Evolutionary conservation across 2,797 vertebrate genomes (phyloP).

Genomic region (Pyrocephalus nanus): DNA sequence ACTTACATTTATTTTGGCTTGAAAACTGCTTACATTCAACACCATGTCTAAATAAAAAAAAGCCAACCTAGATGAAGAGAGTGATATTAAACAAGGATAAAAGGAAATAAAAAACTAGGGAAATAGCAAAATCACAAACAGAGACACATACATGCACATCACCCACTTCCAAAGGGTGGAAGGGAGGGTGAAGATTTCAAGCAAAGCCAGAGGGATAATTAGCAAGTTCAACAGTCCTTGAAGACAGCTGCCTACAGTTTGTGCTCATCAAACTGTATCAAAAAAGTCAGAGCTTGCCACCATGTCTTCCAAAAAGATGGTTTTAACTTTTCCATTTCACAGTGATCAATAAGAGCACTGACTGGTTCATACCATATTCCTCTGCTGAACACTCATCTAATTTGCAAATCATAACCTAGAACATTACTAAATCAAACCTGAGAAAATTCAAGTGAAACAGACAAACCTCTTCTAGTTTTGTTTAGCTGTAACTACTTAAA

Average conservation of each 20-base stretch:
- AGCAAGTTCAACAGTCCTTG: not conserved
- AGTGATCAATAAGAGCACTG: not conserved
- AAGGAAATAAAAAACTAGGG: not conserved
- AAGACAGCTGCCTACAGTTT: not conserved
- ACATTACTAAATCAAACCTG: not conserved
- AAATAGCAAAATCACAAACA: not conserved
- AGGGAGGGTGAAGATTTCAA: not conserved
- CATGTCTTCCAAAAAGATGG: not conserved
- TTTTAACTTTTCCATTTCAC: not conserved
- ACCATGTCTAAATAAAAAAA: not conserved
- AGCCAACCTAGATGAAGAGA: not conserved
- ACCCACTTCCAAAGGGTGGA: not conserved
- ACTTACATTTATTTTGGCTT: not conserved
- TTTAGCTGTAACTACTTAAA: not conserved
- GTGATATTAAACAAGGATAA: not conserved
- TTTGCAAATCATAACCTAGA: not conserved
- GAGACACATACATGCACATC: not conserved
- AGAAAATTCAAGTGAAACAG: slow-evolving; percentile 5
- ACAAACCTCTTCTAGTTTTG: not conserved
- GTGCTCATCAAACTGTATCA: not conserved
- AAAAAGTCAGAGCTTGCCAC: not conserved
- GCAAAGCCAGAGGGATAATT: not conserved
- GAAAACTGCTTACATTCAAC: not conserved
- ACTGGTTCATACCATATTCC: not conserved
- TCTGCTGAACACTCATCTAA: not conserved